Conservation (phyloP, 2,797 vertebrate genomes). For the Crocidura indochinensis region DNA sequence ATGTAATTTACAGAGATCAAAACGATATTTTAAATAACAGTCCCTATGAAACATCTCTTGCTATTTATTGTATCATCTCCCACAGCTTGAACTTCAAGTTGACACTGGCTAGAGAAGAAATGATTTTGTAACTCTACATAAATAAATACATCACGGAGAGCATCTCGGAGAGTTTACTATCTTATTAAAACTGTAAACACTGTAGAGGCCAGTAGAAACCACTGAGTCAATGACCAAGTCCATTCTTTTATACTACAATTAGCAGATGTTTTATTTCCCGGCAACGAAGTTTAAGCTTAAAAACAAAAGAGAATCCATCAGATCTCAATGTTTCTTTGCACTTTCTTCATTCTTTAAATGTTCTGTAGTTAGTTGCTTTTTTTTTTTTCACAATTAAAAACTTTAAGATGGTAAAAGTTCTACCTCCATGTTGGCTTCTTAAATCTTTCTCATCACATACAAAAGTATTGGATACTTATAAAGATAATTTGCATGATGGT, state of each 20-base stretch:
- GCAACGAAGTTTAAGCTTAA: slow-evolving; percentile 69
- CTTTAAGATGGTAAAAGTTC: slow-evolving; percentile 31
- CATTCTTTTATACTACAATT: slow-evolving; percentile 50
- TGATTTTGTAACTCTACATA: slow-evolving; percentile 57
- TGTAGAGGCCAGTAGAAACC: slow-evolving; percentile 63
- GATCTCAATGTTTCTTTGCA: slow-evolving; percentile 57
- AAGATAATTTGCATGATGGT: not conserved
- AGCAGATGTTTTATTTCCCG: slow-evolving; percentile 9
- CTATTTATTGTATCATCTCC: slow-evolving; percentile 50
- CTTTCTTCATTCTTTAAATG: slow-evolving; percentile 27
- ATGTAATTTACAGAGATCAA: slow-evolving; percentile 46
- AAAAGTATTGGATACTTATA: not conserved
- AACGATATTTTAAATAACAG: slow-evolving; percentile 52
- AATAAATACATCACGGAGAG: slow-evolving; percentile 14
- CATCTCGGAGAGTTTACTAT: slow-evolving; percentile 5
- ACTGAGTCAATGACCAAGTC: slow-evolving; percentile 55
- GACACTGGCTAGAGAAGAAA: not conserved
- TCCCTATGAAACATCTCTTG: slow-evolving; percentile 8
- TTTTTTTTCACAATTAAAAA: slow-evolving; percentile 54
- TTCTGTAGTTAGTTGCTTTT: slow-evolving; percentile 33
- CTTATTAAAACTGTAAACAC: slow-evolving; percentile 63
- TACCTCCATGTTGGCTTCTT: slow-evolving; percentile 37
- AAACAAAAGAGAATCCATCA: slow-evolving; percentile 47
- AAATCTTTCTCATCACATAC: slow-evolving; percentile 8
- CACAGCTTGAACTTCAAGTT: slow-evolving; percentile 57